These are phyloP conservation scores for Julus scandinavius DNA, from an alignment of 2,888 invertebrate genomes.

Conservation along the genomic window DNA sequence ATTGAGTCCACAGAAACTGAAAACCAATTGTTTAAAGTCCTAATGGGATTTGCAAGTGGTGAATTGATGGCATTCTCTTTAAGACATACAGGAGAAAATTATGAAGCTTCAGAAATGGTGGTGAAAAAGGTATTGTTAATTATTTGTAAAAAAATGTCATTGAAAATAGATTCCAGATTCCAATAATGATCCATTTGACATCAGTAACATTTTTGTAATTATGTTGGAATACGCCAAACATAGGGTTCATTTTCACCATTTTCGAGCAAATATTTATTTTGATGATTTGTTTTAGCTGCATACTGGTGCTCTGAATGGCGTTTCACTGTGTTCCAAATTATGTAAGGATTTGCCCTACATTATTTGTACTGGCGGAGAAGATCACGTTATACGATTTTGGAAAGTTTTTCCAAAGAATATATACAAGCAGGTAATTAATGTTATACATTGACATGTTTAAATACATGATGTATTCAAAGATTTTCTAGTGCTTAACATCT, in stretches of 20 bases:
- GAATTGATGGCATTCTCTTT: background rate
- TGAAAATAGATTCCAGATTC: background rate
- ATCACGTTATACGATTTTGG: slow-evolving; percentile 37
- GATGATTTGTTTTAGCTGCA: background rate
- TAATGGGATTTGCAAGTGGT: slow-evolving; percentile 11
- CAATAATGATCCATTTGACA: background rate
- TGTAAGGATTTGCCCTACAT: background rate
- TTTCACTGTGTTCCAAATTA: background rate
- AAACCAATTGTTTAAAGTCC: background rate
- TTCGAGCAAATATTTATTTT: background rate
- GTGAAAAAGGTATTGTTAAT: background rate
- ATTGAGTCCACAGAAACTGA: background rate
- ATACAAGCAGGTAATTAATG: background rate
- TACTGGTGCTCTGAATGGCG: slow-evolving; percentile 36
- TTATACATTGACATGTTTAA: background rate
- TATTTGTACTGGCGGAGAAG: slow-evolving; percentile 33
- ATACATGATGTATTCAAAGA: background rate
- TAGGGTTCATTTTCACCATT: background rate
- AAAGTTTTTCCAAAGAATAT: background rate
- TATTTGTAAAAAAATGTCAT: background rate
- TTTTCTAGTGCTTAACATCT: background rate
- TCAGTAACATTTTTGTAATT: background rate
- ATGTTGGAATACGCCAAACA: background rate
- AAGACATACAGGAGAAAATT: background rate
- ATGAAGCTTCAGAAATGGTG: background rate